Conservation (phyloP, 2,113 vertebrate genomes). For the Etia nguti region DNA sequence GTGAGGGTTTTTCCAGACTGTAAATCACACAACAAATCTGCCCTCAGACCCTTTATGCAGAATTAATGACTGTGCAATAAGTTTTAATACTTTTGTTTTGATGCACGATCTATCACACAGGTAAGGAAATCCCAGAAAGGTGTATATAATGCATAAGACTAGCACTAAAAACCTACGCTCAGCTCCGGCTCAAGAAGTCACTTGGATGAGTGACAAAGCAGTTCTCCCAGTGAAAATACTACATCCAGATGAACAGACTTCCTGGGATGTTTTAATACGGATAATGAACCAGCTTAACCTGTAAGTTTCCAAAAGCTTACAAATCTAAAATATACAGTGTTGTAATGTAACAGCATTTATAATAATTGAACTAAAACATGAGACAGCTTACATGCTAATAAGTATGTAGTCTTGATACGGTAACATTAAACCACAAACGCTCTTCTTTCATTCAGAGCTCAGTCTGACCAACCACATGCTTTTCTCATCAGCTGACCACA, state of each 20-base stretch:
- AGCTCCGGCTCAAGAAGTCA: too few relatives aligned
- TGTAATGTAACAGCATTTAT: fast-evolving
- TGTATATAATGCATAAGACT: neutral
- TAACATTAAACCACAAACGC: neutral
- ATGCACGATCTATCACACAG: fast-evolving
- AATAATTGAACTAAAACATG: neutral
- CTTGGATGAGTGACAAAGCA: neutral
- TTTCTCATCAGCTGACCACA: neutral
- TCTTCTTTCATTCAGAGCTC: neutral
- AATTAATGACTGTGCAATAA: neutral
- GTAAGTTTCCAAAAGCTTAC: neutral
- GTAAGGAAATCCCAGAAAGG: neutral
- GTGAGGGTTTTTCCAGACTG: neutral
- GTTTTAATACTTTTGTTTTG: neutral
- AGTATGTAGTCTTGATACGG: neutral
- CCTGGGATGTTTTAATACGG: neutral
- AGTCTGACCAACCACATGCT: neutral
- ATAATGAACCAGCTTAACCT: neutral
- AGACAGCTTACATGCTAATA: neutral
- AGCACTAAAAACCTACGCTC: too few relatives aligned
- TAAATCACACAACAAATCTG: neutral
- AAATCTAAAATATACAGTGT: neutral
- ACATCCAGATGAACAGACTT: neutral
- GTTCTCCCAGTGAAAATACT: neutral
- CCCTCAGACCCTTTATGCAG: neutral